A percentile compares a stretch with the other conserved stretches of the same genome.
Evolutionary conservation across 2,113 vertebrate species (phyloP).

Genomic region (Zosterops lateralis): DNA sequence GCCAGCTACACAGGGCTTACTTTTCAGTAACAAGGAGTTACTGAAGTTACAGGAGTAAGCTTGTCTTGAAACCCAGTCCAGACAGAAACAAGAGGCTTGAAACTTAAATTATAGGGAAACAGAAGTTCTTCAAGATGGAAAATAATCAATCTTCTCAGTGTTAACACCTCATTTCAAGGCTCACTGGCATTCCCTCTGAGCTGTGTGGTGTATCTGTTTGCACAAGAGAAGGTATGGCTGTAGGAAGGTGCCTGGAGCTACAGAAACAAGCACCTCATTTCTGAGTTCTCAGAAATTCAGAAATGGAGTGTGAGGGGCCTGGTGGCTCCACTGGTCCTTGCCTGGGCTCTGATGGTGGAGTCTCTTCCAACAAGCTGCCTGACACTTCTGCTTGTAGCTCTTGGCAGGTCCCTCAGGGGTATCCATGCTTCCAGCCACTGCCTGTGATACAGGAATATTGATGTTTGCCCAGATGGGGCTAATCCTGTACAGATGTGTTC

Average conservation of each 20-base stretch:
- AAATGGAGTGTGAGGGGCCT: neutral
- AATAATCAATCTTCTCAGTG: neutral
- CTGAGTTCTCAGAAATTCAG: neutral
- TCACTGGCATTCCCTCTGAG: neutral
- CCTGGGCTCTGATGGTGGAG: neutral
- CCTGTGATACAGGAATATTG: neutral
- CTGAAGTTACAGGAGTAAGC: neutral
- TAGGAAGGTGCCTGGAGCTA: neutral
- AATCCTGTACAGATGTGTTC: neutral
- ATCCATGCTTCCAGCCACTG: rapidly evolving
- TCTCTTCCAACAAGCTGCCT: neutral
- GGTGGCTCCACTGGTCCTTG: neutral
- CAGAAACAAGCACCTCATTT: neutral
- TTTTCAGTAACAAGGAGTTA: neutral
- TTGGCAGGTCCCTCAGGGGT: neutral
- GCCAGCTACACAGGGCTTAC: neutral
- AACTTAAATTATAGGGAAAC: neutral
- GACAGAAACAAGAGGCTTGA: neutral
- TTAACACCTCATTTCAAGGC: neutral
- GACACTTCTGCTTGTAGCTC: neutral
- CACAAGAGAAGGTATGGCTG: neutral
- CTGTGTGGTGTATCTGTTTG: neutral
- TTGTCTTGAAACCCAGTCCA: neutral
- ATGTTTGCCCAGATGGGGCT: neutral
- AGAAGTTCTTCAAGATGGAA: neutral